Evolutionary conservation across 2,888 invertebrate species (phyloP).

Genomic region (Bruchidius siliquastri): DNA sequence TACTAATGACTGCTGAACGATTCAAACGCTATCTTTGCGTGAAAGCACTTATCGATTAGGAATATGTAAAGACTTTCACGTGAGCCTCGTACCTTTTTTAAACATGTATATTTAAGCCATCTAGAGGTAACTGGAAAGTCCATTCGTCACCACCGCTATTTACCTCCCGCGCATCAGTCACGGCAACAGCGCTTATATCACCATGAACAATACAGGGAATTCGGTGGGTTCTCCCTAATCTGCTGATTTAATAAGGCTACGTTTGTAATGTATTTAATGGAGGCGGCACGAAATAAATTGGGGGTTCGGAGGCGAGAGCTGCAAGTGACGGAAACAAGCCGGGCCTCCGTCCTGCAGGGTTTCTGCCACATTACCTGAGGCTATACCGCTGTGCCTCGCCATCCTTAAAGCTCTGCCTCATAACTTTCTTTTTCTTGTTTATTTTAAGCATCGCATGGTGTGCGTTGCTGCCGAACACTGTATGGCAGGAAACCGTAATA

Average conservation of each 20-base stretch:
- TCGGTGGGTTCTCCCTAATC: neutral
- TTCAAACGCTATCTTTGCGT: too few relatives aligned
- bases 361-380: neutral
- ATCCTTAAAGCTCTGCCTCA: neutral
- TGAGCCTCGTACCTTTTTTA: too few relatives aligned
- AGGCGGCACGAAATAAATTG: neutral
- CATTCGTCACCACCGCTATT: too few relatives aligned
- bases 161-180: neutral
- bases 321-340: neutral
- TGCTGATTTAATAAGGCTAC: neutral
- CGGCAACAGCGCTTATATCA: neutral
- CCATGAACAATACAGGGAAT: neutral
- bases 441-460: neutral
- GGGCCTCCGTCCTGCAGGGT: neutral
- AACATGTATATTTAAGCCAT: too few relatives aligned
- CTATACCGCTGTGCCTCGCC: neutral
- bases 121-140: too few relatives aligned
- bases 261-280: neutral
- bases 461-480: neutral
- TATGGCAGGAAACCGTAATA: neutral
- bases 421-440: neutral
- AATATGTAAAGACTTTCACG: too few relatives aligned
- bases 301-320: neutral
- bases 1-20: too few relatives aligned
- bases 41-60: too few relatives aligned